Percentiles rank a stretch among this genome's conserved stretches.
Conservation (phyloP, 2,113 vertebrate genomes). For the Ptyas mucosa region DNA sequence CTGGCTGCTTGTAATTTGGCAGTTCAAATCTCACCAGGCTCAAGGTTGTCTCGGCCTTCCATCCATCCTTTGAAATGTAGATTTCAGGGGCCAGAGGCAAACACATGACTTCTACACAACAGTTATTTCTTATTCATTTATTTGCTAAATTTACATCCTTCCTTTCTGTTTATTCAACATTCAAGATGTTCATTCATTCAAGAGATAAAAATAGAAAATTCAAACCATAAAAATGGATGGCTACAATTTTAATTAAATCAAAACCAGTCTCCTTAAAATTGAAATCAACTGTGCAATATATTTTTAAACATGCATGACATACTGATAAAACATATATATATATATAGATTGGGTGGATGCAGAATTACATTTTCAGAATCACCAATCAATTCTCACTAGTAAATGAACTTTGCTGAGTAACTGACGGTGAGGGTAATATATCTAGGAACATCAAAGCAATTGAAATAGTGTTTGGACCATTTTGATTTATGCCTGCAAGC, state of each 20-base stretch:
- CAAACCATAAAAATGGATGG: neutral
- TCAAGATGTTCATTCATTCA: neutral
- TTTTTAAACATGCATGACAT: neutral
- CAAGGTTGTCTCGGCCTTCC: too few relatives aligned
- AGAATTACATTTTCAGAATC: neutral
- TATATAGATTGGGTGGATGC: neutral
- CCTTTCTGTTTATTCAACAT: neutral
- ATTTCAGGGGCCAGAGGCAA: neutral
- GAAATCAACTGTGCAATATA: neutral
- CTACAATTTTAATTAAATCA: neutral
- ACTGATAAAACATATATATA: neutral
- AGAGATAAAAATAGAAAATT: neutral
- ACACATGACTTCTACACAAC: neutral
- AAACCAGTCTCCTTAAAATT: neutral
- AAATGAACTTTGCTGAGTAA: neutral
- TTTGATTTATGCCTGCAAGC: neutral
- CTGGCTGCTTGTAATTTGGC: too few relatives aligned
- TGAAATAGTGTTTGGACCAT: neutral
- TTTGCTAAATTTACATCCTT: neutral
- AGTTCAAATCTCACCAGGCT: too few relatives aligned
- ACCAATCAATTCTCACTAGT: neutral
- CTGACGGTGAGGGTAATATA: neutral
- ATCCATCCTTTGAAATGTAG: neutral
- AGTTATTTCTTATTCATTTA: neutral
- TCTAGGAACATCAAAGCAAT: neutral